Base-by-base conservation (phyloP, 1,140 invertebrate genomes). In the Zaprionus taronus region DNA sequence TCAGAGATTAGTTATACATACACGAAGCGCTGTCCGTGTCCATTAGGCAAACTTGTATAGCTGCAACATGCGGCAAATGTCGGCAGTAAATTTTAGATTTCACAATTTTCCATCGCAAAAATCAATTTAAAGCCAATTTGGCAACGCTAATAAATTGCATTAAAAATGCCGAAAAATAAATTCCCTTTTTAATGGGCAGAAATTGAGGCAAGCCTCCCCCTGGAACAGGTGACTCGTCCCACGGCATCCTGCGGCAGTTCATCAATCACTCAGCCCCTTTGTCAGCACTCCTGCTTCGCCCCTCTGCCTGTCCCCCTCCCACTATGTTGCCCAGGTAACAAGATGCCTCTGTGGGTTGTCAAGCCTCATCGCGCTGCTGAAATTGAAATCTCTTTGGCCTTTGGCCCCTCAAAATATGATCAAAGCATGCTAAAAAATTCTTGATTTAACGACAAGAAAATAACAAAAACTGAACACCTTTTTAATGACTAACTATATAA, bases 101-200 rank as follows among this genome's bases (percentile, higher is more conserved):
- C 2, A 17, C 6, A 49, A 38, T 67, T 57, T 38, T 24, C 26
- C 26, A 41, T 36, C 41, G 60, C 38, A 44, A 80, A 89, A 89
- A 81, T 85, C 84, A 89, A 89, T 89, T 84, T 89, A 41, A 77
- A 80, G 84, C 72, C 84, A 89, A 89, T 89, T 89, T 89, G 63
- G 76, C 28, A 51, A 63, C 66, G 85, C 79, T 89, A 90, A 89
- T 89, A 90, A 89, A 89, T 89, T 82, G 76, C 83, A 83, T 90
- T 89, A 89, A 89, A 81, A 79, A 89, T 89, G 79, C 80, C 53
- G 11, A 69, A 79, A 84, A 81, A 76, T 71, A 67, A 77, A 81
- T 87, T 86, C 63, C 53, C 5, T 75, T 69, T 62, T 62, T 80
- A 67, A 80, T 80, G 70, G 47, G 72, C 14, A 26, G 53, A 63